phyloP scores from a whole-genome alignment of 92 coral and sea anemone genomes.

The Actinernus sp. region DNA sequence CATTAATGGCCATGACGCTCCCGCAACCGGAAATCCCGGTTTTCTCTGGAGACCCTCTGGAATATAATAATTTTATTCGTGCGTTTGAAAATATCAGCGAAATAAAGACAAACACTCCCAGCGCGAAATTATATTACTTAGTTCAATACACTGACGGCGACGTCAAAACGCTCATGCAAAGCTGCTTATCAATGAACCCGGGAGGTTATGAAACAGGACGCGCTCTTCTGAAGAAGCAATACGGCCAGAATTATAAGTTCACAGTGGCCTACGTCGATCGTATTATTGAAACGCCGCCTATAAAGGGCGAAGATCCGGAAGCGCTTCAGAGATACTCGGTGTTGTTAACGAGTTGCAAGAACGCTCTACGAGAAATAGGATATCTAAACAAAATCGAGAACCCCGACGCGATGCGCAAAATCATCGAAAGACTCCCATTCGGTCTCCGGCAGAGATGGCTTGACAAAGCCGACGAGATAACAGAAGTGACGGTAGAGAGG shows the following conservation, averaged over 20 bases:
- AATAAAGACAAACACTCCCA: too few relatives aligned
- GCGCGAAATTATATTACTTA: too few relatives aligned
- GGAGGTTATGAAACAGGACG: not conserved
- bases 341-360: conserved; percentile 23
- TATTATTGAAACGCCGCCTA: not conserved
- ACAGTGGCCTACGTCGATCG: conserved; percentile 34
- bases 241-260: conserved; percentile 27
- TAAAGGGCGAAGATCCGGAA: conserved; percentile 39
- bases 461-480: conserved; percentile 38
- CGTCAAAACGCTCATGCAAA: conserved; percentile 3
- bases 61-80: too few relatives aligned
- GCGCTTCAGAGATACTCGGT: conserved; percentile 28
- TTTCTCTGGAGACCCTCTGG: too few relatives aligned
- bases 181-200: conserved; percentile 2
- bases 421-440: conserved; percentile 31
- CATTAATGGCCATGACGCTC: too few relatives aligned
- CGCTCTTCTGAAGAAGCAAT: too few relatives aligned
- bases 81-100: too few relatives aligned
- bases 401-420: conserved; percentile 31
- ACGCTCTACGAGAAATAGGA: conserved; percentile 30
- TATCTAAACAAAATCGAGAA: conserved; percentile 20
- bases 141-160: too few relatives aligned
- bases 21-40: too few relatives aligned
- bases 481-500: conserved; percentile 21
- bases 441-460: conserved; percentile 39